Evolutionary conservation across 2,888 invertebrate species (phyloP), one percentile per base, ranked within the genome.

Genomic region (Empis stercorea): DNA sequence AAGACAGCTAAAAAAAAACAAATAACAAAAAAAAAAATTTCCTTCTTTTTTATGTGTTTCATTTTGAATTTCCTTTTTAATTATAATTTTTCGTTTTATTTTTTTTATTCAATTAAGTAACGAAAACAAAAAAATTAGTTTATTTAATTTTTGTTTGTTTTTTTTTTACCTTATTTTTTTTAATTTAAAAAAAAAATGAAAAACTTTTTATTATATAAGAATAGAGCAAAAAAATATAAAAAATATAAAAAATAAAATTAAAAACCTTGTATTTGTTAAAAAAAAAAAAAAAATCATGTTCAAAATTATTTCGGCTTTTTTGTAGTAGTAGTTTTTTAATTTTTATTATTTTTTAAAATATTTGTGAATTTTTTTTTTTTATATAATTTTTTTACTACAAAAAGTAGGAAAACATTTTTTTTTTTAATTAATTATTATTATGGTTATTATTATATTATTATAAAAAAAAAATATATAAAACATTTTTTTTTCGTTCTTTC

Each of bases 401-500:
- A 34, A 5, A n/a, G 7, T 34, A 34, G n/a, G n/a, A 34, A 34
- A 34, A 34, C 34, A 2, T 39, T 39, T n/a, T 20, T 39, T 39
- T n/a, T 17, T 20, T 39, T 40, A 27, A 38, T 17, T 38, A 17
- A 38, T 38, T 38, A 38, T 38, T 38, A 40, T 40, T 20, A 40
- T 23, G n/a, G 20, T 40, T 40, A 23, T 23, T 23, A 40, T 27
- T 30, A 45, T 39, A 23, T 39, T 39, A 40, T 23, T 39, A 45
- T 43, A n/a, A 41, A 27, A 20, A 38, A 30, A 39, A 44, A 32
- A 32, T 32, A 23, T 42, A 41, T 48, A 39, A 44, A 37, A 41
- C 36, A 42, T 16, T 34, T 42, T 40, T 48, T 44, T 43, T 63
- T 65, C 63, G 64, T 62, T 62, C 63, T 64, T 64, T 60, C 66